Base-by-base conservation (phyloP, 2,797 vertebrate genomes). In the Acrossocheilus wenchowensis region DNA sequence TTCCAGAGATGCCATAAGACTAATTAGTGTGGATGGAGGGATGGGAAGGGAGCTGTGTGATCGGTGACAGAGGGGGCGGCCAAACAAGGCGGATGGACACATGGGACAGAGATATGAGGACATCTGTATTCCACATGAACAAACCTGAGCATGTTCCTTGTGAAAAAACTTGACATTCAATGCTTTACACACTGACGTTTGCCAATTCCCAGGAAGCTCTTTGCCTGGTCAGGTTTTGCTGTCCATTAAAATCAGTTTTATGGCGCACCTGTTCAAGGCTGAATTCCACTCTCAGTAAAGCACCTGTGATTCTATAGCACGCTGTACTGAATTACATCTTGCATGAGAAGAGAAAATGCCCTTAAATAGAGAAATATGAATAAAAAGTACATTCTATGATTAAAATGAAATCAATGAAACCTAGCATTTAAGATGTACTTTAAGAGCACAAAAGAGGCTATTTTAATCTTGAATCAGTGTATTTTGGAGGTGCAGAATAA, bases 1-100 rank as follows among this genome's bases (percentile, higher is more conserved):
- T 77, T 86, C 89, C 90, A 94, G 90, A 90, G 87, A 90, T 85
- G 89, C 50, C 83, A 90, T 91, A 91, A 90, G 90, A 92, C 91
- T 94, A 93, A 95, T 94, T 92, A 91, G 79, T 75, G 75, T 68
- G 64, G 74, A 69, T 50, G 71, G 50, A 86, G 12, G 11, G 62
- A 84, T 62, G 26, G 64, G 62, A 88, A 23, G 50, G 52, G 77
- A 77, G 50, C 43, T 30, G 36, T 64, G 54, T 41, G 52, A 43
- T 66, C 34, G 45, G 45, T 68, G 80, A 66, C 43, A 68, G 60
- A 85, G 80, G 64, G 30, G 41, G 50, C 45, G 50, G 52, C 45
- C 68, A 78, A 82, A 82, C 43, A 14, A 71, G 9, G 52, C 17
- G 4, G 52, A 82, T 57, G 52, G 52, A 85, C 73, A 79, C 73